phyloP scores from a whole-genome alignment of 2,888 invertebrate species.

The Rhabditoides inermis region DNA sequence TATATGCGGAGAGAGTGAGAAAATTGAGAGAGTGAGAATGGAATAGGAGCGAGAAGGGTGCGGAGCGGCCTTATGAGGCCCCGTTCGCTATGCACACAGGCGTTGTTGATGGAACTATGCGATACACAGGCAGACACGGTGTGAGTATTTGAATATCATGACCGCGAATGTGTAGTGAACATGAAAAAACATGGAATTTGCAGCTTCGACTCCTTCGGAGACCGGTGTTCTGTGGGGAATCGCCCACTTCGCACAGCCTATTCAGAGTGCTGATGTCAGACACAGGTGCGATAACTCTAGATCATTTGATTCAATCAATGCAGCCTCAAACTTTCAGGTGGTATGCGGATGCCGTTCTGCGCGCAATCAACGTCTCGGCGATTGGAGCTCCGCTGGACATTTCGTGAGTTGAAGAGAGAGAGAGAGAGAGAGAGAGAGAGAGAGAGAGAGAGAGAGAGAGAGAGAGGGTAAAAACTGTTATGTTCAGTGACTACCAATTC shows the following conservation, averaged over 20 bases:
- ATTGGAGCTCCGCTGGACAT: slow-evolving; percentile 21
- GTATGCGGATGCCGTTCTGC: too few relatives aligned
- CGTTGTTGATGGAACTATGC: too few relatives aligned
- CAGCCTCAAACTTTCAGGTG: too few relatives aligned
- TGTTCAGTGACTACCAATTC: slow-evolving; percentile 33
- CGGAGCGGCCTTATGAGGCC: too few relatives aligned
- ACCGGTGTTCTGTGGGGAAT: slow-evolving; percentile 35
- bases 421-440: neutral
- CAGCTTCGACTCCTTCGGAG: neutral
- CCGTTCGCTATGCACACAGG: too few relatives aligned
- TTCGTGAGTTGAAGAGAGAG: slow-evolving; percentile 12
- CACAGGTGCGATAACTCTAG: too few relatives aligned
- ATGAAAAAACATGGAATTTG: neutral
- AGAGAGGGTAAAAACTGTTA: neutral
- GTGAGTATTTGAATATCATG: neutral
- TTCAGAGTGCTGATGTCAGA: slow-evolving; percentile 14
- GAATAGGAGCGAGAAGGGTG: too few relatives aligned
- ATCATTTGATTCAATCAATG: too few relatives aligned
- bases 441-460: neutral
- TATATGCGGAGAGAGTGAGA: too few relatives aligned
- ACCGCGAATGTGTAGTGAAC: neutral
- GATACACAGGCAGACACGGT: too few relatives aligned
- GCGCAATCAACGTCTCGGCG: slow-evolving; percentile 15
- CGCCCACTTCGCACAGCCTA: slow-evolving; percentile 27
- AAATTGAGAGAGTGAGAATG: too few relatives aligned